Evolutionary conservation across 2,113 vertebrate genomes (phyloP).

Genomic region (Cephalopholis sonnerati): DNA sequence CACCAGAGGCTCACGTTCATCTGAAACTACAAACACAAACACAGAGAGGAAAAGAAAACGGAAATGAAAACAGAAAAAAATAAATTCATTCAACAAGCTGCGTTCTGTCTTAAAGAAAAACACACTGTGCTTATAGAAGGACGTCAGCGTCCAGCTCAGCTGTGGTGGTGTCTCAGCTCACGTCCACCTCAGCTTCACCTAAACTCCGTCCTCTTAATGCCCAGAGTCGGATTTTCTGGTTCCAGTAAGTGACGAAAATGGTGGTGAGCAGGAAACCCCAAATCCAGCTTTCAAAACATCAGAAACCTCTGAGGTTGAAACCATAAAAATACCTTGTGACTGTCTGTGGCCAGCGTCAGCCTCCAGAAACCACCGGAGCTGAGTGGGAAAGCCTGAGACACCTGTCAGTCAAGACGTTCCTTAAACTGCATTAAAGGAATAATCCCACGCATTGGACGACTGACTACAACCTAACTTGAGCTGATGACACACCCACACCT

Average conservation of each 20-base stretch:
- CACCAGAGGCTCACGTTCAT: slow-evolving; percentile 47
- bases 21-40: slow-evolving; percentile 69
- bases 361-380: neutral
- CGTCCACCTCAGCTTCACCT: neutral
- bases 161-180: neutral
- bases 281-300: slow-evolving; percentile 51
- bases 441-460: neutral
- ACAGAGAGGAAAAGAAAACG: slow-evolving; percentile 29
- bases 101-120: slow-evolving; percentile 24
- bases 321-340: slow-evolving; percentile 11
- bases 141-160: neutral
- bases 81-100: slow-evolving; percentile 23
- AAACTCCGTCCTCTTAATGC: no score
- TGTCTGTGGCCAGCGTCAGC: neutral
- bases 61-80: slow-evolving; percentile 56
- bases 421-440: neutral
- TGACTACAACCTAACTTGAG: no score
- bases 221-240: slow-evolving; percentile 26
- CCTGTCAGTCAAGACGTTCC: slow-evolving; percentile 6
- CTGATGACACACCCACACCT: no score
- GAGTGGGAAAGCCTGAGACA: neutral
- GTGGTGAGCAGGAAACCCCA: slow-evolving; percentile 17
- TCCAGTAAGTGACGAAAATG: slow-evolving; percentile 53
- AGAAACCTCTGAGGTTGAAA: slow-evolving; percentile 15
- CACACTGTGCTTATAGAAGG: neutral